Evolutionary conservation across 2,113 vertebrate genomes (phyloP).

Genomic region (Mormyrus iriodes): DNA sequence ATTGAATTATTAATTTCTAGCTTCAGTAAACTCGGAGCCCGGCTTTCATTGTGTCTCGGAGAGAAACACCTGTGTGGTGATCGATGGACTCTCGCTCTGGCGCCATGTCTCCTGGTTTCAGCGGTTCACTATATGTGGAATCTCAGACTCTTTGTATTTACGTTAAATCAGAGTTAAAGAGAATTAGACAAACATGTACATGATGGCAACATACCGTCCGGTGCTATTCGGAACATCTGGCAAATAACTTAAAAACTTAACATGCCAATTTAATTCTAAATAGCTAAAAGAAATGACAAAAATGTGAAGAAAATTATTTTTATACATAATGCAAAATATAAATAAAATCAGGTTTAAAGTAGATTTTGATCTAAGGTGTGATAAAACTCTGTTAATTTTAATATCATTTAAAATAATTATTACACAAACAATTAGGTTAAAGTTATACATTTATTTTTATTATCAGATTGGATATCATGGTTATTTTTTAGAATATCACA

Average conservation of each 20-base stretch:
- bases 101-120: not conserved
- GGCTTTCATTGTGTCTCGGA: not conserved
- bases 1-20: not conserved
- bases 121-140: not conserved
- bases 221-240: not conserved
- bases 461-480: not conserved
- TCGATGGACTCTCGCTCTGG: not conserved
- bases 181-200: not conserved
- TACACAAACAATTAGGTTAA: not conserved
- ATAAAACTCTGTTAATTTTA: not conserved
- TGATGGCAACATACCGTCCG: not conserved
- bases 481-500: conserved; percentile 14
- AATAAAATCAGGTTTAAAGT: not conserved
- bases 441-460: conserved; percentile 8
- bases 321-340: not conserved
- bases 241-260: not conserved
- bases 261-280: not conserved
- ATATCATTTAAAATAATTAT: not conserved
- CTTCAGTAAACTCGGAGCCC: not conserved
- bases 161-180: not conserved
- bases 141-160: not conserved
- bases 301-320: not conserved
- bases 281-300: not conserved
- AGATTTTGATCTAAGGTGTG: not conserved
- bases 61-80: not conserved